phyloP scores from a whole-genome alignment of 2,797 vertebrate species.

The Sitta carolinensis region DNA sequence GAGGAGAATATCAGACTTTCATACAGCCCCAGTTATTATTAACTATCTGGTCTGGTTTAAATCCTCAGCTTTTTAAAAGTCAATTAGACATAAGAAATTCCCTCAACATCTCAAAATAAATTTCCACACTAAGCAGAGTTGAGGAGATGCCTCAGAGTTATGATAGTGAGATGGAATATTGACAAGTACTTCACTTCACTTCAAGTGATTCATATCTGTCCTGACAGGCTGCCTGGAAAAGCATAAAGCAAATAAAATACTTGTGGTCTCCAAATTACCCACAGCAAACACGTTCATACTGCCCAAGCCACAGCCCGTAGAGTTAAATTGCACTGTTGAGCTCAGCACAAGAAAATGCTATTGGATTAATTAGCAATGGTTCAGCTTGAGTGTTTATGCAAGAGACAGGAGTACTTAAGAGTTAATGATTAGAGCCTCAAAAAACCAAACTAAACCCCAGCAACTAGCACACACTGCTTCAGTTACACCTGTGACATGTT shows the following conservation, averaged over 20 bases:
- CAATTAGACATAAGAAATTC: conserved; percentile 2
- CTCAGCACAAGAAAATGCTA: not conserved
- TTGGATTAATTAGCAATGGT: not conserved
- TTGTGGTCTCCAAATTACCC: not conserved
- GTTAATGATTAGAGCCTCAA: not conserved
- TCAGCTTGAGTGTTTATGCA: not conserved
- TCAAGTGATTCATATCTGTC: not conserved
- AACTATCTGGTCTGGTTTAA: not conserved
- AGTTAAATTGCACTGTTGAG: not conserved
- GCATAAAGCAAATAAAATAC: not conserved
- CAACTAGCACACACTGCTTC: not conserved
- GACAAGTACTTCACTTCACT: not conserved
- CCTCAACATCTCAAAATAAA: conserved; percentile 1
- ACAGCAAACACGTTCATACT: not conserved
- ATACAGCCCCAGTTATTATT: not conserved
- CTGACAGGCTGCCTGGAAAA: not conserved
- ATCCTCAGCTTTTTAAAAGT: not conserved
- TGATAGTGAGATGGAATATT: not conserved
- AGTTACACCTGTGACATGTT: not conserved
- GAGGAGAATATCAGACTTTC: not conserved
- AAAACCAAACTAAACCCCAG: not conserved
- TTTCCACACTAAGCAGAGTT: not conserved
- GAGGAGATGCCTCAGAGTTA: not conserved
- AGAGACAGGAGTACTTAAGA: not conserved
- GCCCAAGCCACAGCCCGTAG: not conserved